These are phyloP conservation scores for Sinosuthora webbiana DNA, from an alignment of 2,113 vertebrate genomes.

Conservation along the genomic window DNA sequence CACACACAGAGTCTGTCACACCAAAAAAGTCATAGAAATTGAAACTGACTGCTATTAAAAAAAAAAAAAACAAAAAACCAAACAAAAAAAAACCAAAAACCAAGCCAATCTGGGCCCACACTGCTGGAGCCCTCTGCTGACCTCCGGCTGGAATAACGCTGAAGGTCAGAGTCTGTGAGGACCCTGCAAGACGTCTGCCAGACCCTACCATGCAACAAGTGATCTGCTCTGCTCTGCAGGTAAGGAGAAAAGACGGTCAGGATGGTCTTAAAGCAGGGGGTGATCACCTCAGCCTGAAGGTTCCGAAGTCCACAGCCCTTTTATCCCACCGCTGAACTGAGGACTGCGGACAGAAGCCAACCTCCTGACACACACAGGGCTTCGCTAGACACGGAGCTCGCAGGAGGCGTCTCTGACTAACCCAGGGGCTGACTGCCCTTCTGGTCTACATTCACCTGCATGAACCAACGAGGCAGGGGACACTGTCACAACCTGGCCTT, in stretches of 20 bases:
- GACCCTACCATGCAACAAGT: background rate
- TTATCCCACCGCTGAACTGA: background rate
- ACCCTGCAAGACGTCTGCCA: background rate
- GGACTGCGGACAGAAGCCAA: background rate
- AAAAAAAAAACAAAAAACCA: background rate
- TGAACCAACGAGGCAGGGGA: background rate
- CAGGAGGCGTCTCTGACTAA: background rate
- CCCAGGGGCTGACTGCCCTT: background rate
- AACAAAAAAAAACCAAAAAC: background rate
- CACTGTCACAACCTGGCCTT: background rate
- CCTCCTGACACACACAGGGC: accelerated
- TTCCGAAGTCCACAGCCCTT: background rate
- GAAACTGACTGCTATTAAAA: background rate
- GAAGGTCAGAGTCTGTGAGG: constrained; percentile 1
- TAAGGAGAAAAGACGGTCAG: background rate
- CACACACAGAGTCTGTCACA: background rate
- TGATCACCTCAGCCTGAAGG: background rate
- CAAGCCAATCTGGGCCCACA: background rate
- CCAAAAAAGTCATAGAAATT: background rate
- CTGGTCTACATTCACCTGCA: background rate
- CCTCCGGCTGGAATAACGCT: constrained; percentile 39
- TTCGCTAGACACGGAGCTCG: background rate
- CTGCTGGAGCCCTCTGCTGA: constrained; percentile 68
- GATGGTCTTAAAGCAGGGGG: background rate
- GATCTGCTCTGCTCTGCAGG: background rate